A percentile compares a stretch with the other conserved stretches of the same genome.
Conservation (phyloP, 2,797 vertebrate species). For the Cyprinella venusta region DNA sequence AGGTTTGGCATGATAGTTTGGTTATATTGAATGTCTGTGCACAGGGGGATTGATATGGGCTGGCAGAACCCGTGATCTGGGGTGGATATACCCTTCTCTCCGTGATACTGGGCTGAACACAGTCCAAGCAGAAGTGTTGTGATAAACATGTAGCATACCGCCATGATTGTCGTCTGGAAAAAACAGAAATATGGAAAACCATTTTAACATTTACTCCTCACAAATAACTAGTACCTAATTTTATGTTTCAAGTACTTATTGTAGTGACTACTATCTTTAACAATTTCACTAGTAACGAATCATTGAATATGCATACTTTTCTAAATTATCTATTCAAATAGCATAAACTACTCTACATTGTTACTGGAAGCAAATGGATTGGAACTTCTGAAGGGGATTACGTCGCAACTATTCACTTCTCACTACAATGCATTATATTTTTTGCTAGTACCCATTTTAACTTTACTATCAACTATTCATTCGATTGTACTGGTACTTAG, state of each 20-base stretch:
- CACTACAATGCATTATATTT: background rate
- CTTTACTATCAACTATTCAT: background rate
- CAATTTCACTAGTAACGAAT: background rate
- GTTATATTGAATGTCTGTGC: constrained; percentile 89
- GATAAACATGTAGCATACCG: constrained; percentile 66
- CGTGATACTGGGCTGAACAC: constrained; percentile 68
- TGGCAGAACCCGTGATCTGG: constrained; percentile 92
- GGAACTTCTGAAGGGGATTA: background rate
- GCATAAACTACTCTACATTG: no score
- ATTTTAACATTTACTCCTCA: background rate
- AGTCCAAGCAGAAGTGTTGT: constrained; percentile 56
- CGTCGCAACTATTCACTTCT: background rate
- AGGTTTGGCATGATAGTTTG: constrained; percentile 91
- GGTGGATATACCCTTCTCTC: constrained; percentile 80
- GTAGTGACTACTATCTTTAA: background rate
- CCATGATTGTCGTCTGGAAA: constrained; percentile 61
- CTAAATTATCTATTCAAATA: background rate
- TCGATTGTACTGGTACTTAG: background rate
- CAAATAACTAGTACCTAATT: background rate
- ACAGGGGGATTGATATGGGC: constrained; percentile 88
- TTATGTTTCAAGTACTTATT: background rate
- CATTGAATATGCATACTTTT: background rate
- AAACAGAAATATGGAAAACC: background rate
- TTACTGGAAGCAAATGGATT: background rate
- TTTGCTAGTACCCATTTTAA: background rate